Base-by-base conservation (phyloP, 2,113 vertebrate genomes). In the Cariama cristata region DNA sequence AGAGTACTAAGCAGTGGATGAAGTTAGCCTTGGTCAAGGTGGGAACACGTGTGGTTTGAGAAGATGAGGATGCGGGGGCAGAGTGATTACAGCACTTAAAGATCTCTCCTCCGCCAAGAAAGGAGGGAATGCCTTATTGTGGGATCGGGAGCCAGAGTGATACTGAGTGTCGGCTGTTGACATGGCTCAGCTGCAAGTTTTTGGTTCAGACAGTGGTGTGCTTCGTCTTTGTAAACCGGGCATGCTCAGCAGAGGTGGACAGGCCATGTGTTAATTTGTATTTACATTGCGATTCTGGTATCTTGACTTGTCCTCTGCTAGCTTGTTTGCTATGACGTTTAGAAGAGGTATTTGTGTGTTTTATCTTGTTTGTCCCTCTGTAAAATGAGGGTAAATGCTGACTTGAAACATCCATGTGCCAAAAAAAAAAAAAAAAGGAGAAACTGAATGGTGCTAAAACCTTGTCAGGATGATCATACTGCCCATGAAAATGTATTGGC, bases 191-290 rank as follows among this genome's bases (percentile, higher is more conserved):
- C 38, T 38, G 32, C 12, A 8, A 12, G 15, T 18, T 44, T 75
- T 66, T 45, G 27, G 12, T 45, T 59, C 33, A 38, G 16, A 33
- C 8, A 24, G 14, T 40, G 28, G 4, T 53, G 28, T 33, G 8
- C 44, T 50, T 73, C 52, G 10, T 17, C 35, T 27, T 22, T 22
- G 32, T 52, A 52, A 59, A 45, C 11, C 8, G 59, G 9, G 44
- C 1, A 9, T 8, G 7, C 32, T 77, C 45, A 32, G 35, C 35
- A 68, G 18, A 0, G 1, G 15, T 20, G 45, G 33, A 5, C 32
- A 22, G 44, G 27, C 38, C 18, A 67, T 45, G 33, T 14, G 21
- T 22, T 47, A 52, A 6, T 45, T 40, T 66, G 30, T 45, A 28
- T 63, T 69, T 77, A 35, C 9, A 8, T 2, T 22, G 35, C 21